phyloP scores from a whole-genome alignment of 1,140 invertebrate genomes.

The Holcopasites calliopsidis region DNA sequence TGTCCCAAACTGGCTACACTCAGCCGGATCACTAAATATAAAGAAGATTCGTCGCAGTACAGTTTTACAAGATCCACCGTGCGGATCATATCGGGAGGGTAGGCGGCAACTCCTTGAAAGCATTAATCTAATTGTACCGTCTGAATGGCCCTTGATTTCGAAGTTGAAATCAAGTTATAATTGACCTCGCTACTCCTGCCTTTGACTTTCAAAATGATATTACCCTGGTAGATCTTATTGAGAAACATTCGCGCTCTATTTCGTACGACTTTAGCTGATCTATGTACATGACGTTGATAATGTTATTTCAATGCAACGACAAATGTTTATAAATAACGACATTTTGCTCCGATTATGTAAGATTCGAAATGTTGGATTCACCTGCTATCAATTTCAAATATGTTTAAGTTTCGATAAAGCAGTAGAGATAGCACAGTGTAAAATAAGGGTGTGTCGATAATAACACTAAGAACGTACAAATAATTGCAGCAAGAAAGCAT shows the following conservation, averaged over 20 bases:
- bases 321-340: too few species aligned
- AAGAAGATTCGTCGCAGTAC: too few species aligned
- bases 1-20: neutral
- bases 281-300: neutral
- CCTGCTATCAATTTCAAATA: too few species aligned
- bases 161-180: slow-evolving; percentile 45
- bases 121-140: slow-evolving; percentile 38
- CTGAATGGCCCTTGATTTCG: slow-evolving; percentile 59
- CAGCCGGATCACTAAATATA: neutral
- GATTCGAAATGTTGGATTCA: too few species aligned
- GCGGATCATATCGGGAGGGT: neutral
- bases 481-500: too few species aligned
- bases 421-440: too few species aligned
- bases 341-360: too few species aligned
- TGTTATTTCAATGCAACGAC: neutral
- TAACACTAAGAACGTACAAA: too few species aligned
- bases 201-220: slow-evolving; percentile 32
- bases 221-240: slow-evolving; percentile 1
- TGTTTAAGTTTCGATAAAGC: too few species aligned
- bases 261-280: neutral
- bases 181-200: neutral
- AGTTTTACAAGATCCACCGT: neutral
- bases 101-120: slow-evolving; percentile 7
- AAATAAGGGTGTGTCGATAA: too few species aligned
- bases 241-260: neutral